Evolutionary conservation across 2,888 invertebrate species (phyloP), one percentile per base, ranked within the genome.

Genomic region (Deilephila porcellus): DNA sequence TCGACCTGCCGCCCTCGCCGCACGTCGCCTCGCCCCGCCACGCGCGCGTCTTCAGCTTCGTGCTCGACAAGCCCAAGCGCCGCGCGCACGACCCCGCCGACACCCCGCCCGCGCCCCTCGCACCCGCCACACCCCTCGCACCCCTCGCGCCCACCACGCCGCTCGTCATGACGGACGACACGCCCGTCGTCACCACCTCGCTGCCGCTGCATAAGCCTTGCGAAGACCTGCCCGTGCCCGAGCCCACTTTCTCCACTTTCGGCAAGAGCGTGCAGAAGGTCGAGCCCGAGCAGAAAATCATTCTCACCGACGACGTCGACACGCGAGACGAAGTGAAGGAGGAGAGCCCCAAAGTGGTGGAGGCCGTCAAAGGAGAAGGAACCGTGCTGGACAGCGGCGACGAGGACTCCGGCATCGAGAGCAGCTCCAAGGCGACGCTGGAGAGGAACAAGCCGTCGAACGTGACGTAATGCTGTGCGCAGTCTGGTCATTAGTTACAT

Each of bases 401-500:
- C 81, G 96, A 96, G 79, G 96, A 96, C 83, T 96, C 96, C 45
- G 96, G 96, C 4, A 96, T 96, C 70, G 96, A 96, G 84, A 96
- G 96, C 80, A 96, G 96, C 85, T 92, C 95, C 60, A 95, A 95
- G 75, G 94, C 95, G 1, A 96, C 96, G 11, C 91, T 96, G 53
- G 96, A 96, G 82, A 89, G 96, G 70, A 91, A 89, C 76, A 86
- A 88, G 75, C 83, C 88, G 25, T 83, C 88, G 20, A 88, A 92
- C 79, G 87, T 91, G 75, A 91, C 90, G 60, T 91, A 91, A 84
- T 73, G 45, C 75, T 73, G 77, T 73, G 76, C 56, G 73, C 72
- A 72, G 60, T 75, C 78, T 62, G 56, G 74, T 82, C 78, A 76
- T 74, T 77, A 76, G 77, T 53, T n/a, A 29, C 56, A 20, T 64